These are phyloP conservation scores for Syrmaticus mikado DNA, from an alignment of 2,113 vertebrate species.

Conservation along the genomic window DNA sequence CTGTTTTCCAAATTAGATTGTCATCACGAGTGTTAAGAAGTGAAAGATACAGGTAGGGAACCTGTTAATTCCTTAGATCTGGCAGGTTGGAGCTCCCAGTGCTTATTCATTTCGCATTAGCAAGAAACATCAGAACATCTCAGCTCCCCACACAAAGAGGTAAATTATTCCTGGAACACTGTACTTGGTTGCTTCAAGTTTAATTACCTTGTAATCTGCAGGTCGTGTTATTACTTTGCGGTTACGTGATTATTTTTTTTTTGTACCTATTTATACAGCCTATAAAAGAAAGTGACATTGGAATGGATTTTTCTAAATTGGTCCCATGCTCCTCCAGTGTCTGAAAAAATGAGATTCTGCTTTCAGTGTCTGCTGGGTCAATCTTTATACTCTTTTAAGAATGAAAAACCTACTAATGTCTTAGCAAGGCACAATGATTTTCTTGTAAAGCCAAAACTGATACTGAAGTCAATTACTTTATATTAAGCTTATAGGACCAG, in stretches of 20 bases:
- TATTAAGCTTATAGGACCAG: not conserved
- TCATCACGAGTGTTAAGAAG: constrained; percentile 31
- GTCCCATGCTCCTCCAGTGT: constrained; percentile 9
- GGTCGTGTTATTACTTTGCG: constrained; percentile 63
- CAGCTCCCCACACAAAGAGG: constrained; percentile 38
- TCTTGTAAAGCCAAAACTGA: not conserved
- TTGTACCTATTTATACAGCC: constrained; percentile 52
- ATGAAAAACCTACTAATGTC: not conserved
- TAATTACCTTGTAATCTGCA: constrained; percentile 75
- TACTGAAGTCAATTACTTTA: not conserved
- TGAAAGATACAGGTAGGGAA: constrained; percentile 40
- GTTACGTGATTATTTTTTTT: constrained; percentile 29
- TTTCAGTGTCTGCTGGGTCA: not conserved
- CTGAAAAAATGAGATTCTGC: constrained; percentile 20
- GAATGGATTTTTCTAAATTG: constrained; percentile 61
- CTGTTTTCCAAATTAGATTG: constrained; percentile 58
- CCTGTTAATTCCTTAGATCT: constrained; percentile 30
- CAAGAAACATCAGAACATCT: constrained; percentile 58
- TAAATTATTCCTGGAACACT: constrained; percentile 71
- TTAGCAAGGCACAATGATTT: not conserved
- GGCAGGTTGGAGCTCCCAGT: constrained; percentile 34
- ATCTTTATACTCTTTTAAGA: not conserved
- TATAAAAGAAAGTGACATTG: constrained; percentile 62
- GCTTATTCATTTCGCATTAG: constrained; percentile 72
- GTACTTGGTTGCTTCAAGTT: constrained; percentile 66